Evolutionary conservation across 2,797 vertebrate genomes (phyloP).

Genomic region (Myotis myotis): DNA sequence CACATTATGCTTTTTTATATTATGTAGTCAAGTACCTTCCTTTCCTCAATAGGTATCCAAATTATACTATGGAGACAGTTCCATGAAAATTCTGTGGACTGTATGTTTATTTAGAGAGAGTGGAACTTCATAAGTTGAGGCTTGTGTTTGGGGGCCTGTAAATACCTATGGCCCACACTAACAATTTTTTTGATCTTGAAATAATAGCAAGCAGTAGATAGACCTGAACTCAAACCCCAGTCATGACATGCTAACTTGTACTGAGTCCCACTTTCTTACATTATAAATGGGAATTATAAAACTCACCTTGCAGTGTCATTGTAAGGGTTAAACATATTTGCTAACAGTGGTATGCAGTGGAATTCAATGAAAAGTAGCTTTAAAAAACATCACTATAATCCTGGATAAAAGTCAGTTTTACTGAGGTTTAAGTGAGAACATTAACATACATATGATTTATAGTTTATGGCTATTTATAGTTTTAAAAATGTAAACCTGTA

Average conservation of each 20-base stretch:
- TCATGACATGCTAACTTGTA: not conserved
- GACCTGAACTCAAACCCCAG: not conserved
- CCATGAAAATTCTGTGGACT: not conserved
- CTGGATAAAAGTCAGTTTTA: not conserved
- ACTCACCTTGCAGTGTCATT: not conserved
- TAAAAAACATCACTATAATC: not conserved
- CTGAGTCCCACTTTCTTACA: not conserved
- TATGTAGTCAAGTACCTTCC: not conserved
- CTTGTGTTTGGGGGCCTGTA: not conserved
- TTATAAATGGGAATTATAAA: not conserved
- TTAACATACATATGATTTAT: not conserved
- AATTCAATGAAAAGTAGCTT: not conserved
- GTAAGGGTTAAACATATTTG: not conserved
- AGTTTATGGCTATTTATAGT: not conserved
- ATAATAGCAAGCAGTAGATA: not conserved
- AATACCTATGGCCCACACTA: not conserved
- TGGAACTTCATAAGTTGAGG: not conserved
- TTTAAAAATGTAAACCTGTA: not conserved
- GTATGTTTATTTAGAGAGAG: not conserved
- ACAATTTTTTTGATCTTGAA: conserved; percentile 31
- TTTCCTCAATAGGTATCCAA: not conserved
- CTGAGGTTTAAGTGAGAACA: not conserved
- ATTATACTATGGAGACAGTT: not conserved
- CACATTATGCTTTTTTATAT: not conserved
- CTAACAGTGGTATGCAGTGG: not conserved